Evolutionary conservation across 1,140 invertebrate species (phyloP), one percentile per base, ranked within the genome.

Genomic region (Polyergus mexicanus): DNA sequence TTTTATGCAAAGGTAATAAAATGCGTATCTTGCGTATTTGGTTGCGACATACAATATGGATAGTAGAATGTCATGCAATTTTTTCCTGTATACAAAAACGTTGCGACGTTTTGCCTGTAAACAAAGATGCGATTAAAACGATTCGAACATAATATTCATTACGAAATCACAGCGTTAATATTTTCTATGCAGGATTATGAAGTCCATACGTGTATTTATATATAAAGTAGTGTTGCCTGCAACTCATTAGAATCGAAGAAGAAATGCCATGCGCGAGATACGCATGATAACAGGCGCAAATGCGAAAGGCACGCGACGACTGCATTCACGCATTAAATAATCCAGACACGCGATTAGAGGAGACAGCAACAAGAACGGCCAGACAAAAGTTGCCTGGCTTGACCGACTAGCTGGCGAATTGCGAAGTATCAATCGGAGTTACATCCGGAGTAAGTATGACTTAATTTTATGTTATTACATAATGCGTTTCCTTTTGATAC

Each of bases 261-360:
- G n/a, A 47, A 47, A 47, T 22, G 5, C 13, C 38, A 22, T 32
- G 38, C 13, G 60, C 38, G 56, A 7, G 56, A 41, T 19, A 28
- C 16, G 35, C 54, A 25, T 3, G 13, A 13, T 16, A 38, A 44
- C 16, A 19, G 38, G 74, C 58, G 22, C 22, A 62, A 75, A 5
- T 76, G 38, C 35, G 44, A 76, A 35, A 63, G 25, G 16, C 16
- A 32, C 2, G 25, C 56, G 56, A 44, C 4, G 38, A 19, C 5
- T 11, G 1, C 58, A 38, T 63, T 76, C 58, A 32, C 38, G 38
- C 60, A 22, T 44, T 76, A 62, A 62, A 19, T 63, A 63, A 76
- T 38, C 19, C 58, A 19, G 74, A 11, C 58, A n/a, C 44, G 25
- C 74, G 25, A 62, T 62, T 62, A 25, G 58, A 51, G 47, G n/a